Evolutionary conservation across 2,888 invertebrate species (phyloP).

Genomic region (Slavum lentiscoides): DNA sequence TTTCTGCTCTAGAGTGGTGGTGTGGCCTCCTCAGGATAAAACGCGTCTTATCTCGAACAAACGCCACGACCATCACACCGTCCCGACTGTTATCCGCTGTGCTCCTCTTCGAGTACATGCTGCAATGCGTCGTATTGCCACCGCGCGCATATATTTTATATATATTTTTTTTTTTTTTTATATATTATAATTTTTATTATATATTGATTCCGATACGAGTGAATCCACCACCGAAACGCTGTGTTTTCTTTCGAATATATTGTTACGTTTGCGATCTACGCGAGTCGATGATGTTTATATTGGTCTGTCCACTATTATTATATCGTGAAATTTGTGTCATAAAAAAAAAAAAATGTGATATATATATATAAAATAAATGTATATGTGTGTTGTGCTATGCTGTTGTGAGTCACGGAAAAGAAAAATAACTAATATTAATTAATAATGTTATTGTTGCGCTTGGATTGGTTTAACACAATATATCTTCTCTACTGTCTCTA

Average conservation of each 20-base stretch:
- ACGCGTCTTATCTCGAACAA: constrained; percentile 25
- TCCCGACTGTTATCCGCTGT: too few relatives aligned
- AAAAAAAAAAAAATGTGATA: not conserved
- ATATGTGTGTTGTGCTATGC: constrained; percentile 30
- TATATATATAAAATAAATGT: too few relatives aligned
- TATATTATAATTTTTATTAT: too few relatives aligned
- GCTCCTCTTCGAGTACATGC: too few relatives aligned
- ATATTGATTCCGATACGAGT: too few relatives aligned
- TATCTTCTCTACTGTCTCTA: constrained; percentile 43
- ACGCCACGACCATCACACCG: not conserved
- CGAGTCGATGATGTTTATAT: constrained; percentile 52
- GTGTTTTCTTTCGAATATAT: constrained; percentile 2
- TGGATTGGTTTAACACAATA: constrained; percentile 51
- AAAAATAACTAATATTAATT: constrained; percentile 47
- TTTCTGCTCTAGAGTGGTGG: not conserved
- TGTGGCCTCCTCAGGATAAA: constrained; percentile 14
- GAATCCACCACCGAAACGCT: constrained; percentile 2
- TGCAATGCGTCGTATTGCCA: too few relatives aligned
- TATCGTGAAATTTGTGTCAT: constrained; percentile 47
- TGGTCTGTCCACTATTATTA: constrained; percentile 53
- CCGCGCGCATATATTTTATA: too few relatives aligned
- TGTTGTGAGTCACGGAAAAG: constrained; percentile 35
- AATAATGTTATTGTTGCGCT: constrained; percentile 25
- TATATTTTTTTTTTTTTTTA: not conserved
- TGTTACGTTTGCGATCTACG: constrained; percentile 26